Evolutionary conservation across 2,888 invertebrate genomes (phyloP), one percentile per base, ranked within the genome.

Genomic region (Deroplatys truncata): DNA sequence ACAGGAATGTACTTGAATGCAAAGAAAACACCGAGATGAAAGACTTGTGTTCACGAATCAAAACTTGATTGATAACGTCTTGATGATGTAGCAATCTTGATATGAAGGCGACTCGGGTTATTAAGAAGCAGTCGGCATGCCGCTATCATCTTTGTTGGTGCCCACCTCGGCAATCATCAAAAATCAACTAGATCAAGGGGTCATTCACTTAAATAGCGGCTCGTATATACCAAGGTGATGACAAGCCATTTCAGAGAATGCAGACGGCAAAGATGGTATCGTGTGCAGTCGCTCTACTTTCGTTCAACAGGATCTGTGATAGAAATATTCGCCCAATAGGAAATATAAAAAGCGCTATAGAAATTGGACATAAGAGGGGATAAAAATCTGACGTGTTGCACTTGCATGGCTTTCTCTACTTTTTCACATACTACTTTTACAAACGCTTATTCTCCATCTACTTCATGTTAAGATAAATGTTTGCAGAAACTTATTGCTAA

Each of bases 41-140:
- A 72, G 56, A 0, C 16, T 7, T 72, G 56, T 72, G 56, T 25
- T 72, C 56, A 72, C 56, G 56, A 72, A 16, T 72, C 56, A 72
- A 72, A 72, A 25, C 25, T 72, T 72, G 90, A 89, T 87, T 90
- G 86, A 89, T 90, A 88, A 90, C 72, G 72, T 84, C 35, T 43
- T 28, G 43, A 90, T 86, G 90, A 90, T 88, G 85, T 82, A 85
- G 89, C 89, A 85, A 28, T 90, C 89, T 89, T 88, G 86, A 86
- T 86, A 90, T 43, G 49, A 84, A 87, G 86, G 83, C 3, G 56
- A 72, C 56, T 16, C 20, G 56, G 56, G 56, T 72, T 72, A 72
- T 72, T 72, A 72, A 72, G 56, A 25, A 72, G 56, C 25, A 72
- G 56, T 72, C 56, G 56, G 56, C 56, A 72, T 72, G 82, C 29